Evolutionary conservation across 2,888 invertebrate species (phyloP).

Genomic region (Octonoba sinensis): DNA sequence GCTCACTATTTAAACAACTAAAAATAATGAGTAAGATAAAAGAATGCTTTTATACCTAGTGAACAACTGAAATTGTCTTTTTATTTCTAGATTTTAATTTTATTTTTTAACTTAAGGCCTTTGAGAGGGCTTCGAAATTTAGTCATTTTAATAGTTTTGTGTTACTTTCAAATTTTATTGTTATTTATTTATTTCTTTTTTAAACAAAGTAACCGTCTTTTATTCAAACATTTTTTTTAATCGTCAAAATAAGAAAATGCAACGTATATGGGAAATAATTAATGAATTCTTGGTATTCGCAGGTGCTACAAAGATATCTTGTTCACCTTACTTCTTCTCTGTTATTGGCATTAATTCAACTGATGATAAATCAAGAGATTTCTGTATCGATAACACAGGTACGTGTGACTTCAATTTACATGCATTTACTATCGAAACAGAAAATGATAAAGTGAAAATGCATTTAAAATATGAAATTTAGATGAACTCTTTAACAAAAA

Average conservation of each 20-base stretch:
- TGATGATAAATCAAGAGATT: neutral
- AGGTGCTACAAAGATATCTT: constrained; percentile 19
- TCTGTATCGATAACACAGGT: constrained; percentile 31
- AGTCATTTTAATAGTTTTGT: no score
- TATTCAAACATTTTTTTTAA: neutral
- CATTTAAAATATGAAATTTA: no score
- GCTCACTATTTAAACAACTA: no score
- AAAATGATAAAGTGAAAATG: no score
- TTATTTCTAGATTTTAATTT: no score
- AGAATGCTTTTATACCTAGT: no score
- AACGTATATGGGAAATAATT: neutral
- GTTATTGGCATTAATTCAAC: constrained; percentile 29
- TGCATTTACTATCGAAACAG: no score
- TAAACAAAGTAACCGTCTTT: neutral
- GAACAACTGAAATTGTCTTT: no score
- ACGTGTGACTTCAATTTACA: neutral
- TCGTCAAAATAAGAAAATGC: neutral
- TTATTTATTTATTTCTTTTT: neutral
- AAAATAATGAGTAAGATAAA: no score
- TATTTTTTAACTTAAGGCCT: no score
- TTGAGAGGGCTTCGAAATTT: no score
- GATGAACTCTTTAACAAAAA: no score
- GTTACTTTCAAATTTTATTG: neutral
- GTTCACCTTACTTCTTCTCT: constrained; percentile 43
- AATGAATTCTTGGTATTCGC: neutral